Evolutionary conservation across 2,113 vertebrate genomes (phyloP), one percentile per base, ranked within the genome.

Genomic region (Cheilinus undulatus): DNA sequence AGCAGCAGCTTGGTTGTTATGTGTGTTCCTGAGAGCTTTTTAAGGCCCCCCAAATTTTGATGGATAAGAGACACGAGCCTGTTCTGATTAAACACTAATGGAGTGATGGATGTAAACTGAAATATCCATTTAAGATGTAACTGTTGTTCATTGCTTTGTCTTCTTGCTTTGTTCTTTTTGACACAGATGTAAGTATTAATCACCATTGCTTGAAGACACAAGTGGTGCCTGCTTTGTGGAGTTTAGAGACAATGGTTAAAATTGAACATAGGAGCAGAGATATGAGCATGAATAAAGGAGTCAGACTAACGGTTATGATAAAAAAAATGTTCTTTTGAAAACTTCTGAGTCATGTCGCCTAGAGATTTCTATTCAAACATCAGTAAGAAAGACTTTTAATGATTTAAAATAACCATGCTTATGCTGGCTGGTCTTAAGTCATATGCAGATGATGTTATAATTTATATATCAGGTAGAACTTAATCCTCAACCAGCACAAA

Each of bases 61-160:
- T 82, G 71, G 74, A 88, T 68, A 73, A 73, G 61, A 76, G 67
- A 69, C 66, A 61, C 51, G 71, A 80, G 83, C 30, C 50, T 82
- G 80, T 88, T 89, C 76, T 86, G 56, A 78, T 90, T 90, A 74
- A 70, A 53, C 51, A 11, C 36, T 76, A 82, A 76, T 76, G 22
- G 65, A 20, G 38, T 65, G 20, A 52, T 57, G 6, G 49, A 66
- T n/a, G n/a, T n/a, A n/a, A n/a, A n/a, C n/a, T n/a, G n/a, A n/a
- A n/a, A n/a, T n/a, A n/a, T n/a, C n/a, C n/a, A n/a, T n/a, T 53
- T 51, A 15, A 28, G 10, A 19, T 11, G 26, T 42, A 23, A 7
- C 26, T 28, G 11, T 46, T 46, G 19, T 23, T 59, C 4, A 19
- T n/a, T 0, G 3, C n/a, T 0, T 4, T 7, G 9, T 42, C 14